phyloP scores from a whole-genome alignment of 2,888 invertebrate genomes.

The Drosophila formosana region DNA sequence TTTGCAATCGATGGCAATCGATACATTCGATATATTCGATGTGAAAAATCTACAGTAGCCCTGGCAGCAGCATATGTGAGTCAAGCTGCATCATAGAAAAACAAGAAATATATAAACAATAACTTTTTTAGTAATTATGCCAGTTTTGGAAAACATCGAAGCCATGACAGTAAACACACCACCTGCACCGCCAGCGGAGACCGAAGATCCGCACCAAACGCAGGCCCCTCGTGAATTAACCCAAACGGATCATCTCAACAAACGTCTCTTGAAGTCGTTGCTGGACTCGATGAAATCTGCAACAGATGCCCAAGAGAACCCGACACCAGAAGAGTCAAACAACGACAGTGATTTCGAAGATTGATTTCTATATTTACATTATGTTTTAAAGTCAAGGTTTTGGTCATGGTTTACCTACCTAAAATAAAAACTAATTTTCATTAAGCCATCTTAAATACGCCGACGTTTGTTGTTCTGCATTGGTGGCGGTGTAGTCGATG shows the following conservation, averaged over 20 bases:
- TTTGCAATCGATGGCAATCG: not conserved
- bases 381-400: conserved; percentile 46
- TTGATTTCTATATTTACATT: conserved; percentile 63
- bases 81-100: conserved; percentile 12
- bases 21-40: not conserved
- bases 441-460: conserved; percentile 77
- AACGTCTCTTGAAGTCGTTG: conserved; percentile 78
- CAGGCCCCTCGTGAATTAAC: conserved; percentile 74
- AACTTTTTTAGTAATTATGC: conserved; percentile 59
- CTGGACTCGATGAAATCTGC: conserved; percentile 75
- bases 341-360: conserved; percentile 74
- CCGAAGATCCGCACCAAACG: conserved; percentile 40
- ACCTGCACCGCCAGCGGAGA: conserved; percentile 40
- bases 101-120: not conserved
- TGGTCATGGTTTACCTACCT: conserved; percentile 49
- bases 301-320: conserved; percentile 25
- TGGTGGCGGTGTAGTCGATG: conserved; percentile 85
- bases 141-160: conserved; percentile 71
- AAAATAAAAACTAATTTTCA: conserved; percentile 37
- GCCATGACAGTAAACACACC: conserved; percentile 43
- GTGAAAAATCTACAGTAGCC: conserved; percentile 32
- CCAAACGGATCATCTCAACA: conserved; percentile 82
- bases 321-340: conserved; percentile 46
- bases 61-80: conserved; percentile 28
- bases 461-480: conserved; percentile 83